Base-by-base conservation (phyloP, 2,797 vertebrate genomes). In the Spinus pinus region DNA sequence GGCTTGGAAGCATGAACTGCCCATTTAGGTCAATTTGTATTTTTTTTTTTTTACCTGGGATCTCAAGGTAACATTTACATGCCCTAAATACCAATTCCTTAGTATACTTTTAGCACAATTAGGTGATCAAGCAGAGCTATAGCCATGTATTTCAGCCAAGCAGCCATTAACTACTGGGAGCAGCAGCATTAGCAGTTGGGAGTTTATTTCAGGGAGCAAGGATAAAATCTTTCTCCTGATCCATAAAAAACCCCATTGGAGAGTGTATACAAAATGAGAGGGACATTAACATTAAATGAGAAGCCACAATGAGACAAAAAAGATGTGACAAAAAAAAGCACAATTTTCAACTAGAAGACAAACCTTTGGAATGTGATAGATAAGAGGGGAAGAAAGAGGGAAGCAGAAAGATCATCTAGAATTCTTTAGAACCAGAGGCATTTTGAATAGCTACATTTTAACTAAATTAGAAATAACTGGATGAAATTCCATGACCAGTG, bases 1-100 rank as follows among this genome's bases (percentile, higher is more conserved):
- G 73, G 54, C 53, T 80, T 61, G 42, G 82, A 86, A 84, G 62
- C 2, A 0, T 33, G 27, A 92, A 50, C 81, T 81, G 66, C 86
- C 44, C 84, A 81, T 87, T 95, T 82, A 93, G 78, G 56, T 86
- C 17, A 25, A 1, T 33, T 46, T 44, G 20, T 31, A 31, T 23
- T 22, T 46, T 44, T 31, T 53, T 56, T 24, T 78, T 93, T 62
- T 41, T 0, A 79, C 54, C 47, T 61, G 50, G 46, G 72, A 82
- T 91, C 65, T 85, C 61, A 41, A 94, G 69, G 85, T 83, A 91
- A 86, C 77, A 88, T 86, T 95, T 96, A 88, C 60, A 80, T 81
- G 49, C n/a, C 62, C 73, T 91, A 90, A 69, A 91, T 81, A 84
- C 6, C 35, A 90, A 91, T 90, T 94, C 33, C 66, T 91, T 46